Percentiles rank a stretch among this genome's conserved stretches.
Conservation (phyloP, 1,140 invertebrate genomes). For the Brachionus sp. region DNA sequence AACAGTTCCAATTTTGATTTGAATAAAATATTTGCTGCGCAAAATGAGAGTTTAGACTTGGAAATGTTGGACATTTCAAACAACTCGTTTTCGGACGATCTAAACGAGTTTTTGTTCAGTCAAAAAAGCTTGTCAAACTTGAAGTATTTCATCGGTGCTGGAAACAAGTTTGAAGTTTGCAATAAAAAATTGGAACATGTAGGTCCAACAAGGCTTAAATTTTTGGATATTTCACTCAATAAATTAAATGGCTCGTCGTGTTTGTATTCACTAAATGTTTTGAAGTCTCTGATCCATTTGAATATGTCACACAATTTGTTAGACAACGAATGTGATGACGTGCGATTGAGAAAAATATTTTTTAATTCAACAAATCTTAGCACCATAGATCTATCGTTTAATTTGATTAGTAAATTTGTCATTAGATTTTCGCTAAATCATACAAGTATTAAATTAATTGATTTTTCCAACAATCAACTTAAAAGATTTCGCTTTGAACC, state of each 20-base stretch:
- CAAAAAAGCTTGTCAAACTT: neutral
- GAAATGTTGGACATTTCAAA: neutral
- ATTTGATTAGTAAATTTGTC: neutral
- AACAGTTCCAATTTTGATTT: neutral
- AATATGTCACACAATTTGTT: neutral
- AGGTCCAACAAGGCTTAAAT: neutral
- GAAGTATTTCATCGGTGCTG: neutral
- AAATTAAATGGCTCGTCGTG: neutral
- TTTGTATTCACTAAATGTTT: neutral
- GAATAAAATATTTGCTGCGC: neutral
- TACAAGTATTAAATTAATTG: neutral
- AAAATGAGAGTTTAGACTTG: neutral
- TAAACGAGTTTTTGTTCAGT: constrained; percentile 29
- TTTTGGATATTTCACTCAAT: constrained; percentile 2
- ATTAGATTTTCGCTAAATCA: neutral
- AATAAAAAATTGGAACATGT: neutral
- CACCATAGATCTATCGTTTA: neutral
- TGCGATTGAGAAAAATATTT: neutral
- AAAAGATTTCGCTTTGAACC: constrained; percentile 1
- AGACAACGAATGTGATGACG: neutral
- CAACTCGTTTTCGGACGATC: neutral
- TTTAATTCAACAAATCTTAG: neutral
- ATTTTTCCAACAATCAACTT: constrained; percentile 18
- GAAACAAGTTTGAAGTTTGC: constrained; percentile 12
- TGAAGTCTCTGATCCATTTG: neutral